Percentiles rank a stretch among this genome's conserved stretches.
Evolutionary conservation across 2,888 invertebrate genomes (phyloP).

Genomic region (Apotomis betuletana): DNA sequence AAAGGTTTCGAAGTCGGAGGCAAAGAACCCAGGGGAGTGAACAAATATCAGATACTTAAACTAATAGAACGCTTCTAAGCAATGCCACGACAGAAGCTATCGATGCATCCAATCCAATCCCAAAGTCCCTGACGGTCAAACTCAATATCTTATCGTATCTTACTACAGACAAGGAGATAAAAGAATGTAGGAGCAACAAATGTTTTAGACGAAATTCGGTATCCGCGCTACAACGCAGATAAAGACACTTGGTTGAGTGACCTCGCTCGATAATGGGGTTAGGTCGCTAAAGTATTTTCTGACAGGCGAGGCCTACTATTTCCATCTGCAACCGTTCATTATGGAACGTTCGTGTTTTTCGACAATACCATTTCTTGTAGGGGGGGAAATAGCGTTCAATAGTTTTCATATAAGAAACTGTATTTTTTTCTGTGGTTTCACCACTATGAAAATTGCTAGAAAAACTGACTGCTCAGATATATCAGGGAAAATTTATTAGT

Average conservation of each 20-base stretch:
- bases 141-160: constrained; percentile 38
- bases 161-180: constrained; percentile 28
- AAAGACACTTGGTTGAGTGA: constrained; percentile 26
- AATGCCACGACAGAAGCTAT: constrained; percentile 31
- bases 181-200: constrained; percentile 36
- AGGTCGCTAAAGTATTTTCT: constrained; percentile 32
- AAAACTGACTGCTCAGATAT: too few species aligned
- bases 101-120: constrained; percentile 40
- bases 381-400: background rate
- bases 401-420: background rate
- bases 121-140: constrained; percentile 28
- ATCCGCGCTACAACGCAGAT: constrained; percentile 17
- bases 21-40: constrained; percentile 5
- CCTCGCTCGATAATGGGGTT: constrained; percentile 33
- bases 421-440: too few species aligned
- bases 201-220: constrained; percentile 29
- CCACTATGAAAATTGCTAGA: too few species aligned
- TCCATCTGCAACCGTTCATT: constrained; percentile 14
- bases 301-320: constrained; percentile 27
- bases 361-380: background rate
- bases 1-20: background rate
- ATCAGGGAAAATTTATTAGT: too few species aligned
- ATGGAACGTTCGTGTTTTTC: constrained; percentile 9
- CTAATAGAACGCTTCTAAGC: constrained; percentile 27
- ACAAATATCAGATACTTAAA: constrained; percentile 25